Evolutionary conservation across 2,113 vertebrate species (phyloP).

Genomic region (Daphoenositta chrysoptera): DNA sequence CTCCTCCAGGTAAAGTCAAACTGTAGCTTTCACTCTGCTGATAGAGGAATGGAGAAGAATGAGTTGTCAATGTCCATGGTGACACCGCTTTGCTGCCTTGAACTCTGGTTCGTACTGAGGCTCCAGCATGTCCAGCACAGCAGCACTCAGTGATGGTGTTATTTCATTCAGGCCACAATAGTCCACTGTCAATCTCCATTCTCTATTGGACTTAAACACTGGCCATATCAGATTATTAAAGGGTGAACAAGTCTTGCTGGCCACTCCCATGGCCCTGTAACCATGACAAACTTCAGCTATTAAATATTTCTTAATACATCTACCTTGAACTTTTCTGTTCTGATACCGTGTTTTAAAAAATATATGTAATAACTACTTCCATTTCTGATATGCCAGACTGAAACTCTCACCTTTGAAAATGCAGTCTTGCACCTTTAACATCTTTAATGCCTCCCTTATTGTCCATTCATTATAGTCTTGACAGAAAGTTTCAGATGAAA

Average conservation of each 20-base stretch:
- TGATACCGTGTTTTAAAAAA: neutral
- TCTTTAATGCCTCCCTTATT: neutral
- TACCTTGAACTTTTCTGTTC: neutral
- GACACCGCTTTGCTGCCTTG: neutral
- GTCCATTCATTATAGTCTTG: neutral
- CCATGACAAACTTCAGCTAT: neutral
- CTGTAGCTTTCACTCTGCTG: neutral
- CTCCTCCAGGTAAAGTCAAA: neutral
- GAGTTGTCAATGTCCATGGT: neutral
- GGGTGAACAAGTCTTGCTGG: fast-evolving
- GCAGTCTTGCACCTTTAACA: neutral
- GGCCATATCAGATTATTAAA: neutral
- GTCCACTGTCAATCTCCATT: neutral
- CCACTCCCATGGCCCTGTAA: neutral
- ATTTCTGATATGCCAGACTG: neutral
- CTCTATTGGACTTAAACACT: neutral
- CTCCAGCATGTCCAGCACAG: neutral
- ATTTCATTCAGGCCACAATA: neutral
- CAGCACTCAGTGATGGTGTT: neutral
- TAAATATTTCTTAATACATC: neutral
- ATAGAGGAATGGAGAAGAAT: neutral
- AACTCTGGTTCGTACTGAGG: neutral
- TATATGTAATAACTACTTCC: neutral
- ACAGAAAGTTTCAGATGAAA: neutral
- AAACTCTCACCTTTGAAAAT: neutral